Evolutionary conservation across 2,888 invertebrate genomes (phyloP).

Genomic region (Ptychoptera albimana): DNA sequence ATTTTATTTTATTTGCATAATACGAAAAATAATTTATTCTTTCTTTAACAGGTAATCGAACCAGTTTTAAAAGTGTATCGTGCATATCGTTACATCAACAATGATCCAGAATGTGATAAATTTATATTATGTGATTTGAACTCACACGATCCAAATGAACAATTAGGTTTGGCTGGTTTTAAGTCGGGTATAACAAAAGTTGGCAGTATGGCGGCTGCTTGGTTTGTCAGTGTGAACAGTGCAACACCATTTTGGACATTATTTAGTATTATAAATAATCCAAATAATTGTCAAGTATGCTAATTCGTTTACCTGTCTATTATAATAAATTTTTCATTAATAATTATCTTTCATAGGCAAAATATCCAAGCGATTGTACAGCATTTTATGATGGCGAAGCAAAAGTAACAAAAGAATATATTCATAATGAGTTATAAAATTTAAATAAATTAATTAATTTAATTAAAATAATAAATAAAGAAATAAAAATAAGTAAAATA

Average conservation of each 20-base stretch:
- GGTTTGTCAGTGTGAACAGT: constrained; percentile 57
- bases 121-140: constrained; percentile 69
- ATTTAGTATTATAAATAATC: constrained; percentile 56
- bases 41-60: constrained; percentile 43
- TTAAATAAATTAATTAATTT: too few relatives aligned
- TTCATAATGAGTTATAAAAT: constrained; percentile 63
- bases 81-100: constrained; percentile 56
- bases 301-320: constrained; percentile 1
- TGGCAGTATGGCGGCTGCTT: constrained; percentile 59
- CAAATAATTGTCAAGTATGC: constrained; percentile 56
- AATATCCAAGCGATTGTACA: constrained; percentile 52
- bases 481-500: too few relatives aligned
- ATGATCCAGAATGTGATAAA: constrained; percentile 55
- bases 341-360: constrained; percentile 15
- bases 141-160: constrained; percentile 39
- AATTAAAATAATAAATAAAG: too few relatives aligned
- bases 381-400: constrained; percentile 70
- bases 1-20: background rate
- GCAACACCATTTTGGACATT: constrained; percentile 64
- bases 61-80: constrained; percentile 68
- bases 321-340: constrained; percentile 2
- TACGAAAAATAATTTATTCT: background rate
- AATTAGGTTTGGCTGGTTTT: constrained; percentile 43
- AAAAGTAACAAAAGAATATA: constrained; percentile 65
- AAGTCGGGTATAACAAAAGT: constrained; percentile 55